phyloP scores from a whole-genome alignment of 2,888 invertebrate genomes.

The Cerceris ruficornis region DNA sequence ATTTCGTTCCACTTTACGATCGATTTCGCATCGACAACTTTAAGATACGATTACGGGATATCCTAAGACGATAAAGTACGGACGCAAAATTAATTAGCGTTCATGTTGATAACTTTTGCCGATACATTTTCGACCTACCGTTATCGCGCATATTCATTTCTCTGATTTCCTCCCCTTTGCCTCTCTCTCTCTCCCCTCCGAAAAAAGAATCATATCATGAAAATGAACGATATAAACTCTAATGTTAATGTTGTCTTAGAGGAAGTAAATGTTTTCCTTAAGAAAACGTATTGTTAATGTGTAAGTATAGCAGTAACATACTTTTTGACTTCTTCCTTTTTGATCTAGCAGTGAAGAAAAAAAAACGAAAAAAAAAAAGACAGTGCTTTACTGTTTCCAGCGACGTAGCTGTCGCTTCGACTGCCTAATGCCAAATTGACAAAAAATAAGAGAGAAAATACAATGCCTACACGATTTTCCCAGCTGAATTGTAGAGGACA shows the following conservation, averaged over 20 bases:
- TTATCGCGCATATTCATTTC: constrained; percentile 10
- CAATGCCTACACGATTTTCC: constrained; percentile 36
- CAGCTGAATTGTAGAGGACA: constrained; percentile 10
- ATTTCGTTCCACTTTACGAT: background rate
- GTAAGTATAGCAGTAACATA: constrained; percentile 39
- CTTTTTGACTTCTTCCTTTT: constrained; percentile 50
- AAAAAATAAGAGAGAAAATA: constrained; percentile 43
- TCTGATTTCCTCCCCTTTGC: constrained; percentile 13
- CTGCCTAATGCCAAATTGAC: constrained; percentile 79
- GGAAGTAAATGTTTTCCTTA: constrained; percentile 30
- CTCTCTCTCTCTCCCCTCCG: constrained; percentile 2
- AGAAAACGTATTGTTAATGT: constrained; percentile 32
- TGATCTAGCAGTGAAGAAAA: constrained; percentile 28
- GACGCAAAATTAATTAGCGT: background rate
- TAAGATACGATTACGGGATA: too few species aligned
- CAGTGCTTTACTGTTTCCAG: constrained; percentile 44
- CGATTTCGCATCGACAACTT: too few species aligned
- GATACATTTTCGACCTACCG: background rate
- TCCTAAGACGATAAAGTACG: background rate
- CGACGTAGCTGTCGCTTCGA: constrained; percentile 69
- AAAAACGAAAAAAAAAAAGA: constrained; percentile 20
- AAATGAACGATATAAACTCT: constrained; percentile 23
- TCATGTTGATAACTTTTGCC: too few species aligned
- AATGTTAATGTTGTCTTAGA: constrained; percentile 31
- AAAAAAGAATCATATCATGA: constrained; percentile 43